These are phyloP conservation scores for Nemapogon koenigi DNA, from an alignment of 2,888 invertebrate genomes.

Conservation along the genomic window DNA sequence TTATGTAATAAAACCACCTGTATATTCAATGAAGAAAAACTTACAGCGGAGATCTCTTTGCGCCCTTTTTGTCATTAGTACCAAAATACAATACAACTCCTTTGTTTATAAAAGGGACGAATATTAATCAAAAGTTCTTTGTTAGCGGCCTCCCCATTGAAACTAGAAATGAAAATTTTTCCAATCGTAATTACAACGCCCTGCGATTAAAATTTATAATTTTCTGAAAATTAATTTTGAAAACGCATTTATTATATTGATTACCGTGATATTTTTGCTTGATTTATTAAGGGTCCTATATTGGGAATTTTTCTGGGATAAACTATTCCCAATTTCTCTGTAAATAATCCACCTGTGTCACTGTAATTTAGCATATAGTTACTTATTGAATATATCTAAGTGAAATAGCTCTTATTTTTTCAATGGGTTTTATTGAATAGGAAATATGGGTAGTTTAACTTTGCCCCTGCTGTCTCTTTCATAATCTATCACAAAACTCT, in stretches of 20 bases:
- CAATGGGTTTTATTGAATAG: too few relatives aligned
- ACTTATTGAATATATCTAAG: too few relatives aligned
- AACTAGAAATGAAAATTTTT: not conserved
- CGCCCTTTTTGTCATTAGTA: conserved; percentile 3
- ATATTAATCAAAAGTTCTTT: conserved; percentile 7
- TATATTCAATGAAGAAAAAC: not conserved
- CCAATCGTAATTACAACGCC: not conserved
- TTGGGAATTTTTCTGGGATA: too few relatives aligned
- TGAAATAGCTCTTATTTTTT: too few relatives aligned
- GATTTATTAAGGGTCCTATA: too few relatives aligned
- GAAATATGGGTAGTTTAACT: too few relatives aligned
- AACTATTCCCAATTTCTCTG: too few relatives aligned
- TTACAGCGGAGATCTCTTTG: not conserved
- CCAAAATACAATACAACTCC: conserved; percentile 4
- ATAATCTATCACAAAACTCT: too few relatives aligned
- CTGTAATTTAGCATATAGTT: too few relatives aligned
- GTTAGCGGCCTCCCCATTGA: conserved; percentile 1
- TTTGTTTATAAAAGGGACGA: conserved; percentile 5
- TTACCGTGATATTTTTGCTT: too few relatives aligned
- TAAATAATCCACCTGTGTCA: too few relatives aligned
- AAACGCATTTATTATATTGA: not conserved
- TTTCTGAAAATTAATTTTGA: not conserved
- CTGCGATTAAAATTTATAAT: not conserved
- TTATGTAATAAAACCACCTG: not conserved
- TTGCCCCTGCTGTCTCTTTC: too few relatives aligned